Evolutionary conservation across 2,797 vertebrate genomes (phyloP).

Genomic region (Clamator glandarius): DNA sequence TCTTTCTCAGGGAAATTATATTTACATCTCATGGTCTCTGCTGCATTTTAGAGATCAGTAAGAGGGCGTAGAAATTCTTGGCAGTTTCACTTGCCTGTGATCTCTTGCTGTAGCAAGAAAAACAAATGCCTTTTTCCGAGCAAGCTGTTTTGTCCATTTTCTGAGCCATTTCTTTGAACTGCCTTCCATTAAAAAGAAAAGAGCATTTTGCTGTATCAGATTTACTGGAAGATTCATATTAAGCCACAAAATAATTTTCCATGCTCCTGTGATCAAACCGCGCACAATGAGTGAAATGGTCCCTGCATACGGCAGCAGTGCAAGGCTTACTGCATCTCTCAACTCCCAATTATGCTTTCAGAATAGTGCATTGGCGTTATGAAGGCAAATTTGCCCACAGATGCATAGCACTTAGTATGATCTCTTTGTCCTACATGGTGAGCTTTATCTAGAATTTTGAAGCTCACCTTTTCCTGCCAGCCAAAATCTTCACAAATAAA

Average conservation of each 20-base stretch:
- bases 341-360: neutral
- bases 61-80: neutral
- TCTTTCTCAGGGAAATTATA: neutral
- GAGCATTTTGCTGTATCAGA: neutral
- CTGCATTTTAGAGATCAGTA: neutral
- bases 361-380: neutral
- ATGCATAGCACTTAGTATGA: neutral
- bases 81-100: neutral
- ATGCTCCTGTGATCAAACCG: neutral
- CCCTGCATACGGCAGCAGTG: neutral
- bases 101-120: neutral
- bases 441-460: neutral
- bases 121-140: neutral
- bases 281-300: neutral
- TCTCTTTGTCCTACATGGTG: neutral
- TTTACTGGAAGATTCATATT: neutral
- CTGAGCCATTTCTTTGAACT: neutral
- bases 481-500: neutral
- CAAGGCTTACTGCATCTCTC: neutral
- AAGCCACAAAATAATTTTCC: neutral
- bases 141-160: neutral
- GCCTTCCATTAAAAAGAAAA: neutral
- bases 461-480: neutral
- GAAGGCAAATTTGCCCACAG: neutral
- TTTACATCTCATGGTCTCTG: neutral